These are phyloP conservation scores for Theretra japonica DNA, from an alignment of 2,888 invertebrate genomes.

Conservation along the genomic window DNA sequence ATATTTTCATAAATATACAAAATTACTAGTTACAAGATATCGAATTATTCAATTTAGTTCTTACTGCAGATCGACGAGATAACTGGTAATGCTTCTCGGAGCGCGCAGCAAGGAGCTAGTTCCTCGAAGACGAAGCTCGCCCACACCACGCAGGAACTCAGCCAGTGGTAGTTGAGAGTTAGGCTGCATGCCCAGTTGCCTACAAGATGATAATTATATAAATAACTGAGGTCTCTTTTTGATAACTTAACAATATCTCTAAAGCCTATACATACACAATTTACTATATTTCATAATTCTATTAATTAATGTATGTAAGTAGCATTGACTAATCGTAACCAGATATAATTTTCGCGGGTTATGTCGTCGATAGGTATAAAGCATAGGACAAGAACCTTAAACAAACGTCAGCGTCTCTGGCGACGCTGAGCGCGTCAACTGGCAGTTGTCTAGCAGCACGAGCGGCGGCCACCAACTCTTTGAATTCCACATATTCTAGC, in stretches of 20 bases:
- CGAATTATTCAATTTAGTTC: conserved; percentile 27
- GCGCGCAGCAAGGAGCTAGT: conserved; percentile 88
- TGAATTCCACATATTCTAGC: conserved; percentile 85
- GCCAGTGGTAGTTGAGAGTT: conserved; percentile 60
- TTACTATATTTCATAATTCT: too few relatives aligned
- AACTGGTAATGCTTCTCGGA: conserved; percentile 65
- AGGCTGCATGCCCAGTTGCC: conserved; percentile 66
- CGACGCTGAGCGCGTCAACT: conserved; percentile 80
- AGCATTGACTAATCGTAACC: not conserved
- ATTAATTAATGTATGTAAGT: too few relatives aligned
- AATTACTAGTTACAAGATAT: not conserved
- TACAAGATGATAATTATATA: conserved; percentile 38
- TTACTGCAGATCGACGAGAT: conserved; percentile 68
- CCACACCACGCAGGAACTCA: conserved; percentile 86
- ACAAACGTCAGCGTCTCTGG: conserved; percentile 80
- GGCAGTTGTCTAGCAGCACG: conserved; percentile 81
- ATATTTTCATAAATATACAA: not conserved
- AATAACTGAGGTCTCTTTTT: not conserved
- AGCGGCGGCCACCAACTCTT: conserved; percentile 82
- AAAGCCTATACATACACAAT: too few relatives aligned
- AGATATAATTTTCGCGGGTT: not conserved
- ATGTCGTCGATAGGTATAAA: not conserved
- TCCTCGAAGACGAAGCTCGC: conserved; percentile 87
- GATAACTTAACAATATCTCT: too few relatives aligned
- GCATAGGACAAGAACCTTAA: conserved; percentile 51